phyloP scores from a whole-genome alignment of 2,113 vertebrate species.

The Cairina moschata region DNA sequence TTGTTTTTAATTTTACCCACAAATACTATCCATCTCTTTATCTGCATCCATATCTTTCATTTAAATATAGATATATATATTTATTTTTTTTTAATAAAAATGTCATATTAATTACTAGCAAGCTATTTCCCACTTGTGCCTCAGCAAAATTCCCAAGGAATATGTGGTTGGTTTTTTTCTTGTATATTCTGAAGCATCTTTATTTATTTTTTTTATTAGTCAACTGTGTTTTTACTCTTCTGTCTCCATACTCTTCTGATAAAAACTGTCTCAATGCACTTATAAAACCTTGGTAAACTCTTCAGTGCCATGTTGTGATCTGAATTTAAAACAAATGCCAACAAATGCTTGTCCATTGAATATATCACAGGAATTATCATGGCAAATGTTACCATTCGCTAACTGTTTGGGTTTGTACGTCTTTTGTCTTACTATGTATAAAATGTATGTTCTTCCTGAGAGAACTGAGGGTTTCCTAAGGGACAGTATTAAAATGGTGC shows the following conservation, averaged over 20 bases:
- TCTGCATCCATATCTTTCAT: neutral
- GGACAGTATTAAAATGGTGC: neutral
- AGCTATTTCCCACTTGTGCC: neutral
- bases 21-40: neutral
- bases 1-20: neutral
- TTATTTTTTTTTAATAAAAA: neutral
- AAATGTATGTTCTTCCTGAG: neutral
- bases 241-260: neutral
- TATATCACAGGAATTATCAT: neutral
- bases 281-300: neutral
- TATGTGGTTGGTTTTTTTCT: fast-evolving
- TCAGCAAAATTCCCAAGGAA: neutral
- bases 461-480: neutral
- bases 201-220: neutral
- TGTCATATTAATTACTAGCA: neutral
- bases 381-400: neutral
- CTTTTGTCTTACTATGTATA: neutral
- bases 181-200: neutral
- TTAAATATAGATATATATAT: neutral
- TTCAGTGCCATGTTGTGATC: neutral
- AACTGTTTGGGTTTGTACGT: neutral
- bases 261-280: neutral
- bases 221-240: fast-evolving
- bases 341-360: neutral
- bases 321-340: neutral